Base-by-base conservation (phyloP, 2,888 invertebrate genomes). In the Drosophila kanekoi region DNA sequence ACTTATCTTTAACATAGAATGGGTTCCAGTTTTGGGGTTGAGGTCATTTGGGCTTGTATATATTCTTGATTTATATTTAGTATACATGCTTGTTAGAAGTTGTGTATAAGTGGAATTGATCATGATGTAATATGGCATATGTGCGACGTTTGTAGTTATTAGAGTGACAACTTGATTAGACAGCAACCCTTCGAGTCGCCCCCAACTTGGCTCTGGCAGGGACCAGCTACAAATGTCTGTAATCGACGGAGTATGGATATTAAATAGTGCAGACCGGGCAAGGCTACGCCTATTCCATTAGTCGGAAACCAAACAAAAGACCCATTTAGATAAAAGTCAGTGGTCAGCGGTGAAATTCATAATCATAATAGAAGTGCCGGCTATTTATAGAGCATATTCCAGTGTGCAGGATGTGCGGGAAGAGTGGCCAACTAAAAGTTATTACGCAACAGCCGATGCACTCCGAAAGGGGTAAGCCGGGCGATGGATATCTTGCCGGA, bases 251-350 rank as follows among this genome's bases (percentile, higher is more conserved):
- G 43, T 53, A 60, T 80, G 68, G 59, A 60, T 80, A 71, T 57
- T 59, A 48, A 48, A 61, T 53, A 47, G 44, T 23, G 41, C 45
- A 18, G 32, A 43, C 6, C 16, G 52, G 52, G 45, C 48, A 60
- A 44, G 64, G 80, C 72, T 67, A 72, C 83, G 83, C 86, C 86
- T 77, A 63, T 59, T 65, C 87, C 85, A 87, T 84, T 84, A 87
- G 87, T 56, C 61, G 63, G 52, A 32, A 47, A 41, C 57, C 77
- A 79, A 84, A 86, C 84, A 85, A 85, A 85, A 80, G 78, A 82
- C 83, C 87, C 84, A 87, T 85, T 85, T 86, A 83, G 84, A 83
- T 85, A 85, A 87, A 72, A 85, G 76, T 73, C 77, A 63, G 59
- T 56, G 43, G 53, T 62, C 49, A 54, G 73, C 64, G 20, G 20